These are phyloP conservation scores for Menidia menidia DNA, from an alignment of 2,797 vertebrate genomes.

Conservation along the genomic window DNA sequence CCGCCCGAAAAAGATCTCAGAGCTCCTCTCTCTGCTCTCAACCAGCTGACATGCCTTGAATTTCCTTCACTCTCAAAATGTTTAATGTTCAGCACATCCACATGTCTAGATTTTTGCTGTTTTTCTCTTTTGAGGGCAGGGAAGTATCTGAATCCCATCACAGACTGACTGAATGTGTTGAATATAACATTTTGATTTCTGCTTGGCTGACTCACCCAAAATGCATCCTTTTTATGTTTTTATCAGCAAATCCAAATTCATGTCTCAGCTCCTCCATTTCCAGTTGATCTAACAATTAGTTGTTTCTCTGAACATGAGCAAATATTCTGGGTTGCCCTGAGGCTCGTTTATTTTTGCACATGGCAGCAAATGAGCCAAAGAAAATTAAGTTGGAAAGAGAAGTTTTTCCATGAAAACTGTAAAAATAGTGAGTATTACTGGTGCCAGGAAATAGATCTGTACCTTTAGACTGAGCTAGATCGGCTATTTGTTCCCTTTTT, in stretches of 20 bases:
- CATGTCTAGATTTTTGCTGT: neutral
- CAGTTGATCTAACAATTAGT: neutral
- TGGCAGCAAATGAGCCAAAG: neutral
- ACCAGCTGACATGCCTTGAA: neutral
- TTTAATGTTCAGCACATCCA: slow-evolving; percentile 20
- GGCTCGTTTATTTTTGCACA: neutral
- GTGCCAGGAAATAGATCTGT: neutral
- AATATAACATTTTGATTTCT: slow-evolving; percentile 2
- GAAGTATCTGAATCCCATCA: neutral
- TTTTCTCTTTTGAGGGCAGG: neutral
- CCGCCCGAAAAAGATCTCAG: neutral
- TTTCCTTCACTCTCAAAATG: neutral
- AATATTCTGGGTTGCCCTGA: slow-evolving; percentile 3
- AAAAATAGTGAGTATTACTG: neutral
- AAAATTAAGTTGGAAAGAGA: no score
- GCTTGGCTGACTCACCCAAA: neutral
- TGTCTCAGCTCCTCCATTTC: slow-evolving; percentile 5
- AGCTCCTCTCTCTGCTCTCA: slow-evolving; percentile 1
- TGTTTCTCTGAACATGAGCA: slow-evolving; percentile 7
- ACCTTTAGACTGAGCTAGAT: neutral
- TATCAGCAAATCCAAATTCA: neutral
- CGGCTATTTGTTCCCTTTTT: no score
- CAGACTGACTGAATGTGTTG: slow-evolving; percentile 16
- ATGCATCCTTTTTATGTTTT: neutral
- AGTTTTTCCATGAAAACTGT: neutral